These are phyloP conservation scores for Ferrisia virgata DNA, from an alignment of 2,888 invertebrate species.

Conservation along the genomic window DNA sequence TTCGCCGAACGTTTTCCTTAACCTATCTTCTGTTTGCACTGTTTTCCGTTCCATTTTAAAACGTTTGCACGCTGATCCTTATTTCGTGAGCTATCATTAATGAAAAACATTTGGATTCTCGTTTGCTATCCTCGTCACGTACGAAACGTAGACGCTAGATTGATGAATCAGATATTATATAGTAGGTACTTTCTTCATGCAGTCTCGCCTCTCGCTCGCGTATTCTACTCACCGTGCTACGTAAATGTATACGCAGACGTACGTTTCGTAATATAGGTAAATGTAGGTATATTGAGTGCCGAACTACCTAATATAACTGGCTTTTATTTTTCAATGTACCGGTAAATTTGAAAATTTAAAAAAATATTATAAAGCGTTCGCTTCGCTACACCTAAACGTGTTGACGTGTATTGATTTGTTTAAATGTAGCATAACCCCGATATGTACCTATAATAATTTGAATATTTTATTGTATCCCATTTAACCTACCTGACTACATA, in stretches of 20 bases:
- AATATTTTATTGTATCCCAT: no score
- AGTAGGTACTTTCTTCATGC: background rate
- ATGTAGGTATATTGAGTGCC: no score
- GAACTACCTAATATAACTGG: no score
- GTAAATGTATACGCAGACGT: background rate
- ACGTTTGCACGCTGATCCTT: constrained; percentile 8
- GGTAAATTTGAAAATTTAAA: background rate
- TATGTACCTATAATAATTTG: no score
- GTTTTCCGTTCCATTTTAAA: constrained; percentile 18
- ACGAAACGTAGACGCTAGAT: constrained; percentile 28
- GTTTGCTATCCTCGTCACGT: constrained; percentile 23
- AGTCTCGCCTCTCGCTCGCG: background rate
- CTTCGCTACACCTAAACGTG: no score
- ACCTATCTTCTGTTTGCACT: constrained; percentile 11
- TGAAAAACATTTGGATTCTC: background rate
- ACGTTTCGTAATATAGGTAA: no score
- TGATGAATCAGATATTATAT: constrained; percentile 2
- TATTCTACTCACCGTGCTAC: background rate
- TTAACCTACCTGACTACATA: no score
- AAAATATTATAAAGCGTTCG: background rate
- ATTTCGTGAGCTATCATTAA: constrained; percentile 27
- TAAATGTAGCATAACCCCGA: no score
- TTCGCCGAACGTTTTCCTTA: background rate
- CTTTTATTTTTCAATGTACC: background rate
- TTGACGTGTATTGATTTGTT: no score